Base-by-base conservation (phyloP, 1,140 invertebrate genomes). In the Ooceraea biroi region DNA sequence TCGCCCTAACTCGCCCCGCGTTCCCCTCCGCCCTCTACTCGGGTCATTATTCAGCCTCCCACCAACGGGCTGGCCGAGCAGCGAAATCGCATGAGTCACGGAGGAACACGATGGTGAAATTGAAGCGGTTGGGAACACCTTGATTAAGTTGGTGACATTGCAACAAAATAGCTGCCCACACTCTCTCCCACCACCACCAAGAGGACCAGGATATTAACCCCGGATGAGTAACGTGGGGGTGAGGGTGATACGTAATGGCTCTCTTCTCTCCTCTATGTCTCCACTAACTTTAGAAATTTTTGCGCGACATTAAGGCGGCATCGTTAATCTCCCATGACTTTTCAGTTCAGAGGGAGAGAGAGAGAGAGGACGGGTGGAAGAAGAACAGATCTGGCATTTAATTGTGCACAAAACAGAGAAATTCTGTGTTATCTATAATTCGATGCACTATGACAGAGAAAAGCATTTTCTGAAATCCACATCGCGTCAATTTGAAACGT, bases 41-140 rank as follows among this genome's bases (percentile, higher is more conserved):
- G 71, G 50, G 55, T 86, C 88, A 89, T 85, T 89, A 89, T 87
- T 82, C 76, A 85, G 27, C 27, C 57, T 36, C 50, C 48, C 11
- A 11, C 48, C 48, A 3, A 1, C 63, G 19, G 73, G 14, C 22
- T 27, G 74, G n/a, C 48, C 50, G 48, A 65, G 25, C 41, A 48
- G 36, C 46, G 22, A 72, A 82, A 74, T 83, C 72, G 71, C 82
- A 65, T 76, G 82, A 83, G 82, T 83, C 82, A 83, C 82, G 68
- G 78, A 72, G 78, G 46, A 61, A 76, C 76, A 69, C 36, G 76
- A 46, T 22, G 63, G 17, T 69, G 63, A 80, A 80, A 80, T 80
- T 80, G 76, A 80, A 46, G 76, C 65, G 76, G 36, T 57, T 36
- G 76, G 69, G 55, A 82, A 63, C 78, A 73, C 78, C 55, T 82